These are phyloP conservation scores for Sisor rabdophorus DNA, from an alignment of 2,113 vertebrate species.

Conservation along the genomic window DNA sequence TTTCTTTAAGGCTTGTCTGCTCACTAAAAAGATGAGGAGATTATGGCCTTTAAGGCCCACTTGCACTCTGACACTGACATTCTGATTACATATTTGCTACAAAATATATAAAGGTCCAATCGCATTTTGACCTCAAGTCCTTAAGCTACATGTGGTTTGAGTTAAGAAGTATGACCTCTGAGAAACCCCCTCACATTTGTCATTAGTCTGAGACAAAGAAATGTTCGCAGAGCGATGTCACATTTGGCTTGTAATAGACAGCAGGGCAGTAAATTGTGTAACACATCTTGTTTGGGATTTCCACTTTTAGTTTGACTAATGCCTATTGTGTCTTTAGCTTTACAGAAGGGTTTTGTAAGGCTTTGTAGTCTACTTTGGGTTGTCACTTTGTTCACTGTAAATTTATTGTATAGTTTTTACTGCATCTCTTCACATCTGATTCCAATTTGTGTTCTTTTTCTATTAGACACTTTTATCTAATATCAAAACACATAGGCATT, in stretches of 20 bases:
- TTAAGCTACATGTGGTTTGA: slow-evolving; percentile 44
- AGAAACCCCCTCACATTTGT: slow-evolving; percentile 52
- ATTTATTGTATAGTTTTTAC: slow-evolving; percentile 9
- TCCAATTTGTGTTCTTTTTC: slow-evolving; percentile 20
- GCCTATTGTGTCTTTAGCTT: slow-evolving; percentile 62
- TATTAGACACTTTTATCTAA: too few species aligned
- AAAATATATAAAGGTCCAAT: slow-evolving; percentile 33
- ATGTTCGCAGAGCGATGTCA: slow-evolving; percentile 45
- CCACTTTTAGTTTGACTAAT: slow-evolving; percentile 54
- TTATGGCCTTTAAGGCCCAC: slow-evolving; percentile 33
- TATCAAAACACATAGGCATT: too few species aligned
- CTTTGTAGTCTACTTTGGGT: slow-evolving; percentile 8
- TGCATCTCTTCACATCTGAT: background rate
- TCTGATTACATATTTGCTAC: slow-evolving; percentile 48
- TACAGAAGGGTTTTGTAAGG: slow-evolving; percentile 43
- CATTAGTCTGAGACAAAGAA: slow-evolving; percentile 45
- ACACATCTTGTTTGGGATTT: slow-evolving; percentile 60
- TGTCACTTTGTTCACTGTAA: slow-evolving; percentile 19
- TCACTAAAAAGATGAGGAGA: background rate
- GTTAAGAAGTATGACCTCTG: slow-evolving; percentile 55
- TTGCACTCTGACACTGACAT: slow-evolving; percentile 31
- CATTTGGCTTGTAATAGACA: slow-evolving; percentile 41
- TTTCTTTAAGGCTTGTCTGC: background rate
- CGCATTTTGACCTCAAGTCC: slow-evolving; percentile 39
- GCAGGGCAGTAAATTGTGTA: slow-evolving; percentile 41